Evolutionary conservation across 2,888 invertebrate species (phyloP), one percentile per base, ranked within the genome.

Genomic region (Cryptus armator): DNA sequence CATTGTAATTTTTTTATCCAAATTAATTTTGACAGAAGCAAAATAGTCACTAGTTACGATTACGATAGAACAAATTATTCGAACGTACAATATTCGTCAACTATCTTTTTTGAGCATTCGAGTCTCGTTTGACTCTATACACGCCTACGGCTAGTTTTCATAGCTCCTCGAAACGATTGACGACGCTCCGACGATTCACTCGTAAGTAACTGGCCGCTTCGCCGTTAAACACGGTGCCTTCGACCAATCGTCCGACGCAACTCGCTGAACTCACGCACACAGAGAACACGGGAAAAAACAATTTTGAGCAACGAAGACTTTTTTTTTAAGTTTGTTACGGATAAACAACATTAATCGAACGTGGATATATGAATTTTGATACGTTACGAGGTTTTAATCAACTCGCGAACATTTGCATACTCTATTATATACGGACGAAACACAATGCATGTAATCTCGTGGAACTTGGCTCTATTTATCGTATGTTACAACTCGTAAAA

Each of bases 61-160:
- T 62, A n/a, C 29, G 29, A 19, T 19, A 56, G 19, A n/a, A 64
- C 43, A 78, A 78, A 37, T 37, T 70, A 51, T 81, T 85, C 48
- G 78, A 85, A 72, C 62, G 56, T 37, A 9, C 37, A 78, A 79
- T 79, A 79, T 67, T 37, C 24, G 29, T 43, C 19, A 74, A n/a
- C 62, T 59, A 59, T 74, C 82, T 87, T 89, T 90, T 37, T 90
- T 86, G 84, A 91, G 91, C 88, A 85, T 91, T 91, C 90, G 90
- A 91, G 90, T 87, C 86, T 86, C 68, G 70, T 51, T 78, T 72
- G 76, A 32, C 62, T 62, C 62, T 56, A 80, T 83, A 85, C 81
- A 86, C 83, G 85, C 62, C 86, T 81, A 85, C 84, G 86, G 81
- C 85, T 83, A 72, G 66, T 89, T 86, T 86, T 83, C 87, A 90